A percentile compares a stretch with the other conserved stretches of the same genome.
These are phyloP conservation scores for Tiliqua scincoides DNA, from an alignment of 2,113 vertebrate genomes.

Conservation along the genomic window DNA sequence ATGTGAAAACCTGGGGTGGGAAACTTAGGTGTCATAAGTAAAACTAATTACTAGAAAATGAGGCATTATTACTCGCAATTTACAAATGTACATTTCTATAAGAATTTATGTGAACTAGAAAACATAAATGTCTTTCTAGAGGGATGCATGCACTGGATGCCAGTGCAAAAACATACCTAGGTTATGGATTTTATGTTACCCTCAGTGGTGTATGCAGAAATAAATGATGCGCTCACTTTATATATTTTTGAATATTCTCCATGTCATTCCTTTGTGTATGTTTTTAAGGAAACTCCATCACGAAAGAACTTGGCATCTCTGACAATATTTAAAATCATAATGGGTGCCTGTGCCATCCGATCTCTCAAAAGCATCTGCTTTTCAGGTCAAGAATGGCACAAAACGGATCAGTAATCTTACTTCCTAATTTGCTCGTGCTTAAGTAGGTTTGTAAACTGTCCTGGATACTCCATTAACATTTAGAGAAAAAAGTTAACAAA, in stretches of 20 bases:
- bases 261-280: not conserved
- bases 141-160: not conserved
- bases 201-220: not conserved
- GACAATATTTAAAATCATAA: slow-evolving; percentile 75
- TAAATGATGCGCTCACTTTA: not conserved
- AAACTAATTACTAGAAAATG: not conserved
- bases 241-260: slow-evolving; percentile 18
- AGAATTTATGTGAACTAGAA: rapidly evolving
- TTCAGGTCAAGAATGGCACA: slow-evolving; percentile 67
- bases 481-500: slow-evolving; percentile 77
- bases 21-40: not conserved
- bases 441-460: slow-evolving; percentile 79
- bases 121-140: slow-evolving; percentile 9
- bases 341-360: slow-evolving; percentile 72
- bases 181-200: slow-evolving; percentile 3
- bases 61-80: not conserved
- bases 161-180: not conserved
- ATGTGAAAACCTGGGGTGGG: not conserved
- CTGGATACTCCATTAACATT: slow-evolving; percentile 78
- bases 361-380: slow-evolving; percentile 67
- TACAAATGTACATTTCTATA: not conserved
- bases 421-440: slow-evolving; percentile 77
- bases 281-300: slow-evolving; percentile 57
- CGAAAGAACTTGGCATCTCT: slow-evolving; percentile 67
- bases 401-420: slow-evolving; percentile 75